phyloP scores from a whole-genome alignment of 2,797 vertebrate species.

The Enteromius treurensis region DNA sequence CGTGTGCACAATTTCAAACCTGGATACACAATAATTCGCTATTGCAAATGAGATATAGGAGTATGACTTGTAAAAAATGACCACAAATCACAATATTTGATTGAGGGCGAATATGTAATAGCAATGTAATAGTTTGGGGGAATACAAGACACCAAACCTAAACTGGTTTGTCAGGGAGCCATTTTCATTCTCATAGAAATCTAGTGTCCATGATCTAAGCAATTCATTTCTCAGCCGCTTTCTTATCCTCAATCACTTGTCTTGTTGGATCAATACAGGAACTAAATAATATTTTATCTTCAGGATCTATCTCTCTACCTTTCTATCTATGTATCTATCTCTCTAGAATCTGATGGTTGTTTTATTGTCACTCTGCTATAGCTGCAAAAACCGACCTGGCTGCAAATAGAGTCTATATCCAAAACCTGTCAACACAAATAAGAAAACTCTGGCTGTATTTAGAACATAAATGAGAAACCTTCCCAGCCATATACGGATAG shows the following conservation, averaged over 20 bases:
- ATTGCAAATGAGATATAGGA: background rate
- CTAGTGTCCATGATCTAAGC: background rate
- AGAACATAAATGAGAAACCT: background rate
- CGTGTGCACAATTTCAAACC: background rate
- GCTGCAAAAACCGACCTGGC: background rate
- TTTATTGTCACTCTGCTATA: background rate
- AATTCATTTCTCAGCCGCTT: background rate
- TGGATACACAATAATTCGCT: background rate
- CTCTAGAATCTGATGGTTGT: background rate
- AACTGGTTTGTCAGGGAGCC: background rate
- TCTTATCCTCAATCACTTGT: background rate
- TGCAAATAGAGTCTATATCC: constrained; percentile 1
- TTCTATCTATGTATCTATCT: background rate
- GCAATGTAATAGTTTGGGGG: too few species aligned
- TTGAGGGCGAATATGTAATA: too few species aligned
- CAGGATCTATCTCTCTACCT: background rate
- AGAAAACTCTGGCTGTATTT: background rate
- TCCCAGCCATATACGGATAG: background rate
- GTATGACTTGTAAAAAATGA: background rate
- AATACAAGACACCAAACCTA: too few species aligned
- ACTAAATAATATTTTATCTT: constrained; percentile 18
- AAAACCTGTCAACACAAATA: constrained; percentile 3
- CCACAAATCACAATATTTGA: background rate
- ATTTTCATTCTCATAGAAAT: background rate
- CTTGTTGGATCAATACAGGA: background rate